Base-by-base conservation (phyloP, 2,888 invertebrate species). In the Ommatoiulus sabulosus region DNA sequence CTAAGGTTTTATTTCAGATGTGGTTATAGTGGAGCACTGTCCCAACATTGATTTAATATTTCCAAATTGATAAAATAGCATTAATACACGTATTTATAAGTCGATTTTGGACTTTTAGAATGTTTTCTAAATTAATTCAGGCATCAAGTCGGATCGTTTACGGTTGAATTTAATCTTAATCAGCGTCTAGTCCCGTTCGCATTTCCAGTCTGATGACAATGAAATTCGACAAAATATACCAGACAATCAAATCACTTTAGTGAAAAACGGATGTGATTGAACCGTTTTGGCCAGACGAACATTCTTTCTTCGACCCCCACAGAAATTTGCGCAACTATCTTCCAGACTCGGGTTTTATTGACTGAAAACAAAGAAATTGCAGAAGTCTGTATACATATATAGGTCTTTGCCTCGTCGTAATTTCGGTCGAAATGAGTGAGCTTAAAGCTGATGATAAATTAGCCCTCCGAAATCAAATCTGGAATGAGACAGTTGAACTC, bases 381-480 rank as follows among this genome's bases (percentile, higher is more conserved):
- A 52, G 15, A 15, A 52, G 52, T 52, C 52, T 15, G 52, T 52
- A 52, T 52, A 52, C 52, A 52, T 72, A 24, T 24, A 0, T 72
- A 72, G 72, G 72, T 72, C 72, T 72, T 72, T 72, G 72, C 72
- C 72, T 72, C 72, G 63, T 63, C 63, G 72, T 72, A 72, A 72
- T 24, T 72, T 20, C 72, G 24, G 72, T 72, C 24, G 72, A 72
- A 24, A 72, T 72, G 72, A 72, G 72, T 72, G 72, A 8, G 72
- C 72, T 72, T 72, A 72, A 72, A 72, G 72, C 72, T 72, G 72
- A 17, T 72, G 72, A 72, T 72, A 72, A 72, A 72, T 72, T 72
- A 72, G 72, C 24, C 72, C n/a, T 1, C 20, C n/a, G 24, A 72
- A 72, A 72, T 72, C 20, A 72, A 72, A 24, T 7, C 8, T 20